These are phyloP conservation scores for Cheilosia vernalis DNA, from an alignment of 2,888 invertebrate species.

Conservation along the genomic window DNA sequence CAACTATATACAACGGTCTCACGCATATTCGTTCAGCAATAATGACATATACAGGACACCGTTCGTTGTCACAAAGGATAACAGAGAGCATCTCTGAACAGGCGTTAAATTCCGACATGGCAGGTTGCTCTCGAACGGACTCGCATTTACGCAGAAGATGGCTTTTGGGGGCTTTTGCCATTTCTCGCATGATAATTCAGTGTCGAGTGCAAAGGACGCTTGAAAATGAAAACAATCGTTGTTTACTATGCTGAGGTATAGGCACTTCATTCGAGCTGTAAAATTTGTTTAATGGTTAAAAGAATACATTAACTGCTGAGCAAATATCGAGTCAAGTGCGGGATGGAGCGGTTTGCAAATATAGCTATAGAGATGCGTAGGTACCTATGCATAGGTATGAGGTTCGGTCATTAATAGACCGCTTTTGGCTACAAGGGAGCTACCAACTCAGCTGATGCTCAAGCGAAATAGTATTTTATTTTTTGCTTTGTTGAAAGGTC, in stretches of 20 bases:
- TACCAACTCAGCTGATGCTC: too few species aligned
- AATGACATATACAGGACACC: conserved; percentile 53
- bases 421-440: neutral
- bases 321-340: neutral
- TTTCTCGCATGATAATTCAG: conserved; percentile 23
- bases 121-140: conserved; percentile 10
- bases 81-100: conserved; percentile 49
- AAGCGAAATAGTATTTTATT: too few species aligned
- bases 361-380: neutral
- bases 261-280: conserved; percentile 34
- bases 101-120: conserved; percentile 44
- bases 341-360: neutral
- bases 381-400: too few species aligned
- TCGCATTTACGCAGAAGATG: conserved; percentile 16
- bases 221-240: conserved; percentile 53
- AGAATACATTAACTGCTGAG: conserved; percentile 4
- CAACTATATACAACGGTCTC: neutral
- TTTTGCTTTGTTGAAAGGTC: too few species aligned
- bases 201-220: conserved; percentile 25
- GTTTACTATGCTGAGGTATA: conserved; percentile 31
- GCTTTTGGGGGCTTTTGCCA: conserved; percentile 31
- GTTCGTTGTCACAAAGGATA: conserved; percentile 59
- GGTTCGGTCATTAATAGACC: neutral
- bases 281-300: conserved; percentile 55
- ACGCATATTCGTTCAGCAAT: conserved; percentile 62